Evolutionary conservation across 2,797 vertebrate species (phyloP), one percentile per base, ranked within the genome.

Genomic region (Phrynocephalus vlangalii): DNA sequence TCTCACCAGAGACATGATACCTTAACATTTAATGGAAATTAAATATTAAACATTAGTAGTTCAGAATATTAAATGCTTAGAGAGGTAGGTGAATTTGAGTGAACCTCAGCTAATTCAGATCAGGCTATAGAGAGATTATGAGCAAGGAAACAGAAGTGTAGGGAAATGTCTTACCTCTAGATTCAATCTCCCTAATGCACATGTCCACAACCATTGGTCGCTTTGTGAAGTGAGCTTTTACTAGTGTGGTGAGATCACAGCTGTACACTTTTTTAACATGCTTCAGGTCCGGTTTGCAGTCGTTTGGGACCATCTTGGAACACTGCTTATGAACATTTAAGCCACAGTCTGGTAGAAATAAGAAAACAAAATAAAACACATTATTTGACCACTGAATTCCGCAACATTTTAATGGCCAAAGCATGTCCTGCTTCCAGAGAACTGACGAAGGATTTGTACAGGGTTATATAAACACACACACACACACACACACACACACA

Each of bases 151-250:
- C 22, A 0, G 0, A 91, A 90, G 89, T 90, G 88, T 90, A 93
- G 91, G 95, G 89, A 11, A 1, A 33, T 0, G 18, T 88, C 97
- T 97, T 94, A 99, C 99, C 99, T 98, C 99, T 97, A 50, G 98
- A 98, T 93, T 99, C 99, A n/a, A 99, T 99, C 95, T 99, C 99
- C 90, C 98, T 97, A 97, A 99, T 99, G 97, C 99, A 99, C 99
- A 99, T 99, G 96, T 99, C 99, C 94, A 99, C 99, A 91, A 99
- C 99, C 99, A 99, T 99, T 60, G 99, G 99, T 89, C 99, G 96
- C 79, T 98, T 99, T 0, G 98, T 97, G 92, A 98, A 98, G 88
- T 98, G 98, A 9, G 99, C 99, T 93, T 98, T 98, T 87, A 99
- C 99, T 81, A 99, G 97, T 0, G 99, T 99, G 0, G 99, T 99